Conservation (phyloP, 2,113 vertebrate species). For the Polypterus senegalus region DNA sequence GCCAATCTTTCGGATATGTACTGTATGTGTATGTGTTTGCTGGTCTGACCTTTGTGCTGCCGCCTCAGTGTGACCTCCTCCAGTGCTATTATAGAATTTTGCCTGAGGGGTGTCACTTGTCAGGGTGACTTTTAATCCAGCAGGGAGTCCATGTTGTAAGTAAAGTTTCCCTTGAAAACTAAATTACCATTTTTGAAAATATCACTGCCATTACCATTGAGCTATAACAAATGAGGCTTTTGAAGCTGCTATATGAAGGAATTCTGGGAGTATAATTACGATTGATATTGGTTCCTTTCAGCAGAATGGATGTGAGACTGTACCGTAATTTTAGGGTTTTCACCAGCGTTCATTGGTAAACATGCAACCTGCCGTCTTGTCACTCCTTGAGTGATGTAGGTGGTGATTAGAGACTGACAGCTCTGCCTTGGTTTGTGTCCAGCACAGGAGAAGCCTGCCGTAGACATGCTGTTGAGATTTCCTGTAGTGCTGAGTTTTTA, state of each 20-base stretch:
- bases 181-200: no score
- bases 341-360: neutral
- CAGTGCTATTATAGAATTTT: conserved; percentile 12
- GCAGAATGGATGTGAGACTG: no score
- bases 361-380: neutral
- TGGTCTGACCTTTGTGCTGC: conserved; percentile 14
- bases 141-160: no score
- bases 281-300: no score
- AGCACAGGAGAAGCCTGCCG: no score
- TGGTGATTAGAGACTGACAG: neutral
- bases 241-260: no score
- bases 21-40: conserved; percentile 5
- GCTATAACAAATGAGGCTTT: no score
- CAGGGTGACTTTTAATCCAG: conserved; percentile 10
- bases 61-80: conserved; percentile 10
- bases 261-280: no score
- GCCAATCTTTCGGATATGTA: conserved; percentile 7
- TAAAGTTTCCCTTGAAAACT: no score
- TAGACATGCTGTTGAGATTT: no score
- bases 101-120: conserved; percentile 6
- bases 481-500: neutral
- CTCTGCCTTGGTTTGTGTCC: neutral
- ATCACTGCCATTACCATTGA: no score
- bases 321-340: no score
- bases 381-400: neutral